Evolutionary conservation across 2,113 vertebrate species (phyloP).

Genomic region (Felis catus): DNA sequence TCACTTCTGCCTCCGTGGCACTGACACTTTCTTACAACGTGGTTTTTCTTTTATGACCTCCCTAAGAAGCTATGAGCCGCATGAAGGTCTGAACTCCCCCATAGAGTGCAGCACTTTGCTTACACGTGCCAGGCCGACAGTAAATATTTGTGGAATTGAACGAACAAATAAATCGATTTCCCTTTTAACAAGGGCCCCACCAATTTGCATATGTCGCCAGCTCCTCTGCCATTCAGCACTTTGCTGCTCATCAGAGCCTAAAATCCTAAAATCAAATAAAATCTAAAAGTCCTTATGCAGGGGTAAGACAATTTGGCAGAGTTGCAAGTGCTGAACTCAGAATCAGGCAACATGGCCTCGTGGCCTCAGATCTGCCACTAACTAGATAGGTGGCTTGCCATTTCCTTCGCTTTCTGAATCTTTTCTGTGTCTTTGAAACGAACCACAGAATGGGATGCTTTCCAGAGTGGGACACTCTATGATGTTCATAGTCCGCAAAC

Average conservation of each 20-base stretch:
- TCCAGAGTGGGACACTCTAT: slow-evolving; percentile 9
- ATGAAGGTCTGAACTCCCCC: background rate
- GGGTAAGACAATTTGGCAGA: background rate
- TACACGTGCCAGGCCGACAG: background rate
- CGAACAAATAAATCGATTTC: background rate
- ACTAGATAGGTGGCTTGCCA: background rate
- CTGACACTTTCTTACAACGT: background rate
- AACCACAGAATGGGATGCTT: background rate
- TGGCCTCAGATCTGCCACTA: background rate
- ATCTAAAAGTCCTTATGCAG: background rate
- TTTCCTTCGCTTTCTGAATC: slow-evolving; percentile 17
- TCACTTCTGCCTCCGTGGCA: background rate
- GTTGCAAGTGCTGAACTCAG: background rate
- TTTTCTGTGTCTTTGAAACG: background rate
- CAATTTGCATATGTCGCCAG: background rate
- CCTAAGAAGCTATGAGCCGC: background rate
- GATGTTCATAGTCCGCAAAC: slow-evolving; percentile 27
- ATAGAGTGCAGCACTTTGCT: background rate
- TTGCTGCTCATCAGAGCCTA: background rate
- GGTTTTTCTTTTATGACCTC: background rate
- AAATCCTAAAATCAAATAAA: background rate
- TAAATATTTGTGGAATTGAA: slow-evolving; percentile 12
- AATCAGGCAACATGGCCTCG: background rate
- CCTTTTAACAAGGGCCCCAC: background rate
- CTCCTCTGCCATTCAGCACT: background rate